Evolutionary conservation across 2,888 invertebrate species (phyloP), one percentile per base, ranked within the genome.

Genomic region (Luperina nickerlii): DNA sequence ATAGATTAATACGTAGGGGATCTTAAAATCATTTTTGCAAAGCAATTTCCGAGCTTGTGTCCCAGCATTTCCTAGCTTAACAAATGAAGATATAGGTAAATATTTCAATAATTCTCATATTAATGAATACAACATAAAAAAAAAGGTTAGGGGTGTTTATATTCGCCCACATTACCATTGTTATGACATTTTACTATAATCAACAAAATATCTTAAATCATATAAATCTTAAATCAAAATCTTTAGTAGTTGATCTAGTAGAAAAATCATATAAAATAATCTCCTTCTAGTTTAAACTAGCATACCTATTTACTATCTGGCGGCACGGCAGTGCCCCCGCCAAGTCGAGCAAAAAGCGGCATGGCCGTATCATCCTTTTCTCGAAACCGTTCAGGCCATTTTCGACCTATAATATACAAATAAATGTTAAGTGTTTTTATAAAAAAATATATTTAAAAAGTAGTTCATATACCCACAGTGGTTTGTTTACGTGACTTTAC

Each of bases 391-490:
- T 32, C 32, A 32, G 32, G 32, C 32, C 32, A 32, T 32, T 32
- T 32, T 32, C 32, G 32, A 32, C 32, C 32, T 32, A 32, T 70
- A 70, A 9, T 62, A 71, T 71, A 75, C 9, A 62, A 70, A 66
- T 83, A 94, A 92, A 90, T 95, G 93, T 81, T 95, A 94, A 92
- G 90, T 95, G 95, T 96, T 96, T 96, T 95, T 96, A 94, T 95
- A 96, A 93, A 94, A 45, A 86, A 96, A 79, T 87, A 87, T 74
- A 83, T 85, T 85, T 85, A 93, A 95, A 94, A 88, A 77, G 66
- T 91, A 93, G 96, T 96, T 96, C 95, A 95, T 96, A 95, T 95
- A 96, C 96, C 96, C 96, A 96, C 95, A 93, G 83, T 91, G 83
- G 83, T 89, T 79, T 86, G 84, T 84, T 80, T 82, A 87, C 24